A percentile compares a stretch with the other conserved stretches of the same genome.
phyloP scores from a whole-genome alignment of 2,888 invertebrate species.

The Anoplius nigerrimus region DNA sequence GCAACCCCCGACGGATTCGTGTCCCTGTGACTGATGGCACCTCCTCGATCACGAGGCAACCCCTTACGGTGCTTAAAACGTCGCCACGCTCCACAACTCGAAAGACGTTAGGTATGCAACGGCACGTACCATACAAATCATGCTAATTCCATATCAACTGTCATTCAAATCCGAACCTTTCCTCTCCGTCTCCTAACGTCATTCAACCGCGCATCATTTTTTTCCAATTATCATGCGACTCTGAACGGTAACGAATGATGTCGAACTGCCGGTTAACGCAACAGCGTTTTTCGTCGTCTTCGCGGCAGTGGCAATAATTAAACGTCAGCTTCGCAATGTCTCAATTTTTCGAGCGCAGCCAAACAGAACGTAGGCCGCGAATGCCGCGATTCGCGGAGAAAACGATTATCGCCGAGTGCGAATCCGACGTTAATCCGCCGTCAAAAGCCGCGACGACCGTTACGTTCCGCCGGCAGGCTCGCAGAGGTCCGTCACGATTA shows the following conservation, averaged over 20 bases:
- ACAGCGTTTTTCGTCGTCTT: too few species aligned
- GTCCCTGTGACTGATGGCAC: constrained; percentile 69
- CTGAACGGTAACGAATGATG: too few species aligned
- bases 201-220: too few species aligned
- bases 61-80: constrained; percentile 51
- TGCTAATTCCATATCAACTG: constrained; percentile 54
- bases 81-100: constrained; percentile 46
- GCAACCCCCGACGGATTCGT: constrained; percentile 60
- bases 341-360: too few species aligned
- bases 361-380: too few species aligned
- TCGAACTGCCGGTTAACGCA: too few species aligned
- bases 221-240: too few species aligned
- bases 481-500: constrained; percentile 19
- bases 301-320: too few species aligned
- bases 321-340: too few species aligned
- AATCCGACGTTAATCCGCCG: constrained; percentile 6
- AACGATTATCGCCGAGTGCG: constrained; percentile 5
- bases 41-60: constrained; percentile 68
- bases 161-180: constrained; percentile 25
- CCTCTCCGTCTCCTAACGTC: too few species aligned
- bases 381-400: background rate
- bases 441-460: constrained; percentile 14
- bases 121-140: constrained; percentile 60
- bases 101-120: constrained; percentile 62
- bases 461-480: constrained; percentile 10